These are phyloP conservation scores for Dendrolimus punctatus DNA, from an alignment of 1,140 invertebrate genomes.

Conservation along the genomic window DNA sequence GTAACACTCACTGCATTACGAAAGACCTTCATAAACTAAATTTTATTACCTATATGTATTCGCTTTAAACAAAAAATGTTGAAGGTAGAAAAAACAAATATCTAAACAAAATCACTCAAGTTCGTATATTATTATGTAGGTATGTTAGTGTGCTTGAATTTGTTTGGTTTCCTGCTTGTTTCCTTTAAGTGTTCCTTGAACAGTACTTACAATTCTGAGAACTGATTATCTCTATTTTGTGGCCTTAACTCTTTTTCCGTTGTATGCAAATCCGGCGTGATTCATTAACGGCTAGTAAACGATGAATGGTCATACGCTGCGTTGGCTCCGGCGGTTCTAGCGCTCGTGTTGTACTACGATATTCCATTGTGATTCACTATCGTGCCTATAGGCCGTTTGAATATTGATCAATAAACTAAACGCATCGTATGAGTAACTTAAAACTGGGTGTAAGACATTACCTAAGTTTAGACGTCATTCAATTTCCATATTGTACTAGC, in stretches of 20 bases:
- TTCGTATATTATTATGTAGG: too few species aligned
- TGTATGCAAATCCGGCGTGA: constrained; percentile 39
- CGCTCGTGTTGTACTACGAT: constrained; percentile 6
- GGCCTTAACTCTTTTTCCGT: constrained; percentile 29
- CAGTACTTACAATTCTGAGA: constrained; percentile 17
- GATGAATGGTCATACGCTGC: constrained; percentile 15
- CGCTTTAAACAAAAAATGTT: too few species aligned
- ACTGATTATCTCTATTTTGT: constrained; percentile 9
- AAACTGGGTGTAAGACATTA: background rate
- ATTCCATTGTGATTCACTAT: constrained; percentile 3
- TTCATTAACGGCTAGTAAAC: constrained; percentile 29
- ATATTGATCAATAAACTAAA: background rate
- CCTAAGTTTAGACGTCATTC: too few species aligned
- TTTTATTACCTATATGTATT: too few species aligned
- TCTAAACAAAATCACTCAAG: too few species aligned
- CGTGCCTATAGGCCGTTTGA: too few species aligned
- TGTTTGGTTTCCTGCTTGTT: too few species aligned
- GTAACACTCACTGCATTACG: too few species aligned
- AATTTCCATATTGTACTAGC: too few species aligned
- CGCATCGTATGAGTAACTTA: constrained; percentile 3
- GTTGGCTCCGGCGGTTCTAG: constrained; percentile 4
- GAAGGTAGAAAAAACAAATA: too few species aligned
- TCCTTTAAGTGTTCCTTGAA: constrained; percentile 14
- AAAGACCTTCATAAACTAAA: too few species aligned
- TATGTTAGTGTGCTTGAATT: too few species aligned